Conservation (phyloP, 2,113 vertebrate species). For the Otocyon megalotis region DNA sequence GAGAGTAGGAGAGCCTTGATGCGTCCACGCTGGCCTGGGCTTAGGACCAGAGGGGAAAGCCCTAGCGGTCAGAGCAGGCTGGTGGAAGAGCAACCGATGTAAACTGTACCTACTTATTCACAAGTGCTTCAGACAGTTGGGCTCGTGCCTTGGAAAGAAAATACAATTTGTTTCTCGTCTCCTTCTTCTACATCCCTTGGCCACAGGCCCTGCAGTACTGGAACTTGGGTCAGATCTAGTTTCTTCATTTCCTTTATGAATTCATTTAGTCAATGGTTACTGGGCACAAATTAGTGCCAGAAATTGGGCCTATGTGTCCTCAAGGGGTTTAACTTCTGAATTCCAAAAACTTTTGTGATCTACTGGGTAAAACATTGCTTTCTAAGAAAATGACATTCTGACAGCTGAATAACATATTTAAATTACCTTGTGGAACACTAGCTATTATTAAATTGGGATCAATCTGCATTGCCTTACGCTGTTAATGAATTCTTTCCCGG, state of each 20-base stretch:
- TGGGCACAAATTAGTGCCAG: background rate
- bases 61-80: background rate
- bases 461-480: background rate
- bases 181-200: background rate
- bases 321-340: background rate
- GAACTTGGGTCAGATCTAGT: background rate
- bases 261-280: background rate
- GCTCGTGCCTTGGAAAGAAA: background rate
- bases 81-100: background rate
- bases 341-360: slow-evolving; percentile 34
- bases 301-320: background rate
- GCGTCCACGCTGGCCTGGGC: background rate
- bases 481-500: background rate
- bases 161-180: background rate
- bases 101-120: background rate
- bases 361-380: background rate
- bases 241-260: background rate
- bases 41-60: background rate
- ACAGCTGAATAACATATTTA: background rate
- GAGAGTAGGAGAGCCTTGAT: background rate
- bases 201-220: background rate
- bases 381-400: background rate
- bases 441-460: too few relatives aligned
- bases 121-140: background rate
- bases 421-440: background rate